Base-by-base conservation (phyloP, 2,888 invertebrate genomes). In the Orchestes rusci region DNA sequence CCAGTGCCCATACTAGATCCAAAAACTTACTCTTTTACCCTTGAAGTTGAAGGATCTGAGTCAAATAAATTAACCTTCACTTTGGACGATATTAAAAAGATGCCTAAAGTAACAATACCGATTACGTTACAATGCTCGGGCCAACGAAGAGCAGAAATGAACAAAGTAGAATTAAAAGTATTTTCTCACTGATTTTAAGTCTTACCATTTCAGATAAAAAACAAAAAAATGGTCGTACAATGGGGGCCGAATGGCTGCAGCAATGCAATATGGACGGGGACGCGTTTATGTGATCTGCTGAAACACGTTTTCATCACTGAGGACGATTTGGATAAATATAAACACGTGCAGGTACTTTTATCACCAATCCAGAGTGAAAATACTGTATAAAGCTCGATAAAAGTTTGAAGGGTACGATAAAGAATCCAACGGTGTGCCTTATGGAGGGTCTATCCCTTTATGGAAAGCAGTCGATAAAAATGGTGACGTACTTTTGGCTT, bases 101-200 rank as follows among this genome's bases (percentile, higher is more conserved):
- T 89, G 62, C 80, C 79, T 1, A 78, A 78, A 55, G 71, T 77
- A 37, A 76, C 79, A 0, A 74, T 95, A 2, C 80, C 82, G 0
- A 84, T 89, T 10, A 82, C 91, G 10, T 75, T 97, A 23, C 94
- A 95, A 84, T 99, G 97, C 67, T 94, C 95, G 10, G 97, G 97
- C 16, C 99, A 99, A 66, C 71, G 97, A 27, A 75, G 97, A 40
- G 84, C 84, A 41, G 95, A 96, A 70, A 94, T 99, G 94, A 76
- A 80, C 16, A 70, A 80, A 66, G 82, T 85, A 61, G 12, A 12
- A 30, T 30, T 5, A 5, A 13, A 13, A 30, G 7, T 23, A 23
- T 23, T 23, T 23, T 7, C 7, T 23, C 10, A 7, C 23, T 23
- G 23, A 7, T 23, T 10, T 23, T 23, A 5, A 23, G 23, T 7